Percentiles rank a stretch among this genome's conserved stretches.
Evolutionary conservation across 30 jellyfish, hydroid and myxozoan species (phyloP).

Genomic region (Cassiopea xamachana): DNA sequence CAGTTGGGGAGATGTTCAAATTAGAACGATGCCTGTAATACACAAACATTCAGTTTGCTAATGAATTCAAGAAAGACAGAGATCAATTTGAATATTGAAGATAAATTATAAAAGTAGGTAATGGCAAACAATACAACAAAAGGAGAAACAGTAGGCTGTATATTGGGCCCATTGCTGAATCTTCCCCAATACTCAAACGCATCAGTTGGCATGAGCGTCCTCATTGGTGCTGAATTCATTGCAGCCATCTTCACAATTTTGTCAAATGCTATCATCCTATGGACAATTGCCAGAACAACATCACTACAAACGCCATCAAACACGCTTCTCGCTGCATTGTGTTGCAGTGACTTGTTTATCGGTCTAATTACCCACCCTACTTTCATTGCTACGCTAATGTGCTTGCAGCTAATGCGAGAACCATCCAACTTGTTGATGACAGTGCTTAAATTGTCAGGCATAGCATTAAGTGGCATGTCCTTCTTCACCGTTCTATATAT

Average conservation of each 20-base stretch:
- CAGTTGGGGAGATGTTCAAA: no score
- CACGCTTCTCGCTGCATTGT: conserved; percentile 15
- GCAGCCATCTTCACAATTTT: conserved; percentile 19
- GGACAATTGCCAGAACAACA: conserved; percentile 3
- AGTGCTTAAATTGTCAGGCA: background rate
- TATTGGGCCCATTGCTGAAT: background rate
- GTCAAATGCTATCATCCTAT: background rate
- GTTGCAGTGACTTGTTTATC: conserved; percentile 23
- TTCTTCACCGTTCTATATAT: conserved; percentile 2
- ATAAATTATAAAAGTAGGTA: no score
- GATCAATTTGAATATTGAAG: no score
- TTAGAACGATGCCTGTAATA: no score
- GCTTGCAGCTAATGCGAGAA: background rate
- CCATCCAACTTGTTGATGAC: background rate
- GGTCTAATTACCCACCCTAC: conserved; percentile 28
- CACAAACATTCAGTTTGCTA: no score
- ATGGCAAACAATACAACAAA: background rate
- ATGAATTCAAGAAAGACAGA: no score
- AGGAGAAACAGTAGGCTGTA: background rate
- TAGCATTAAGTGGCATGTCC: conserved; percentile 9
- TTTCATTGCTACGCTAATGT: background rate
- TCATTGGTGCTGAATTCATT: background rate
- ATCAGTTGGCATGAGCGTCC: background rate
- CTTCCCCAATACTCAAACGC: background rate
- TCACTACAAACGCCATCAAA: conserved; percentile 27